Percentiles rank a stretch among this genome's conserved stretches.
Evolutionary conservation across 2,113 vertebrate species (phyloP).

Genomic region (Hystrix cristata): DNA sequence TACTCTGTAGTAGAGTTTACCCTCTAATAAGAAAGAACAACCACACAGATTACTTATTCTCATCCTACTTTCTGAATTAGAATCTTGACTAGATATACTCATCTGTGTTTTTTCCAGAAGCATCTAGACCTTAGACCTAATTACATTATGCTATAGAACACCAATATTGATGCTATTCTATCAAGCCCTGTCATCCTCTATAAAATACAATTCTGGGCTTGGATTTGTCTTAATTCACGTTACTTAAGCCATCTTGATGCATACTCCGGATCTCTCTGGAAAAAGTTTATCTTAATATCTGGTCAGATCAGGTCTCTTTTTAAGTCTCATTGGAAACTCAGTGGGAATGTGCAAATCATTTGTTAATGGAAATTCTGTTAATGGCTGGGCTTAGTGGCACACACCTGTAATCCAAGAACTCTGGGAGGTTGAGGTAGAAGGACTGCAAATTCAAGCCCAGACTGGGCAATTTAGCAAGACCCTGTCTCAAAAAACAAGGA

Average conservation of each 20-base stretch:
- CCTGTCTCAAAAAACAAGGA: neutral
- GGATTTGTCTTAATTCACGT: neutral
- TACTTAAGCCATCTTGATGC: neutral
- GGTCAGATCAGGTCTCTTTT: neutral
- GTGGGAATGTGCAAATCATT: neutral
- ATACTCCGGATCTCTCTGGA: neutral
- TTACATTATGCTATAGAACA: neutral
- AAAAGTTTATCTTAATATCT: conserved; percentile 12
- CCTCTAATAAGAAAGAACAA: neutral
- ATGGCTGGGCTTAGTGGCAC: neutral
- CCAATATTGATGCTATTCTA: neutral
- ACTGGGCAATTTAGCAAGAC: neutral
- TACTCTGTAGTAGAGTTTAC: neutral
- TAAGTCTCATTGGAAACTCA: neutral
- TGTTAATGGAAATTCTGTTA: neutral
- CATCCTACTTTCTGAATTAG: neutral
- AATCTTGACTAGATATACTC: conserved; percentile 18
- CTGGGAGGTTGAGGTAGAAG: neutral
- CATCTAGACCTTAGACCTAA: conserved; percentile 60
- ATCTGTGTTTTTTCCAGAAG: conserved; percentile 39
- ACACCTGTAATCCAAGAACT: neutral
- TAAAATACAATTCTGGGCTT: neutral
- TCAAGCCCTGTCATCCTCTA: neutral
- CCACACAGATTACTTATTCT: neutral
- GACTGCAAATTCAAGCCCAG: neutral